phyloP scores from a whole-genome alignment of 1,140 invertebrate species.

The Eriosoma lanigerum region DNA sequence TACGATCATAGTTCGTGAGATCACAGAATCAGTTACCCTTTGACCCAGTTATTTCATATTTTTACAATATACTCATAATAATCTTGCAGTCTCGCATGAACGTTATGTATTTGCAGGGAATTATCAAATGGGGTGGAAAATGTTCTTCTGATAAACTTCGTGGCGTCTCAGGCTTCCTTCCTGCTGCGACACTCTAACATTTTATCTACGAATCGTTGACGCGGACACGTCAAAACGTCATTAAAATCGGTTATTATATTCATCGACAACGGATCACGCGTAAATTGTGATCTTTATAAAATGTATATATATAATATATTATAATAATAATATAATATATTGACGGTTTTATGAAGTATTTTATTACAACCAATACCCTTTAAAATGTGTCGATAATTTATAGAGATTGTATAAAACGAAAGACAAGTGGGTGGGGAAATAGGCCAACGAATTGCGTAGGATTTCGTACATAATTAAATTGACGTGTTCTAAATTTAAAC shows the following conservation, averaged over 20 bases:
- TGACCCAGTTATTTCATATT: conserved; percentile 14
- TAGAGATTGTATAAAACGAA: too few species aligned
- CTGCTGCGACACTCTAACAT: not conserved
- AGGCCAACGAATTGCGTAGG: not conserved
- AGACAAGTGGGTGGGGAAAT: too few species aligned
- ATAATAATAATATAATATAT: too few species aligned
- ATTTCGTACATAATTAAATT: not conserved
- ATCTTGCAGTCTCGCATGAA: not conserved
- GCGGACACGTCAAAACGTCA: not conserved
- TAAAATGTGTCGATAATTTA: too few species aligned
- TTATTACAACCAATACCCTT: too few species aligned
- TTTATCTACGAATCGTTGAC: not conserved
- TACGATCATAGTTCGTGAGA: not conserved
- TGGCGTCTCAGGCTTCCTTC: not conserved
- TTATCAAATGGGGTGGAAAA: not conserved
- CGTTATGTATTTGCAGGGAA: not conserved
- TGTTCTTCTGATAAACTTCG: not conserved
- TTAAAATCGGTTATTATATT: not conserved
- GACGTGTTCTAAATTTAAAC: not conserved
- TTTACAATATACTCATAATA: conserved; percentile 6
- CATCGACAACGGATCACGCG: too few species aligned
- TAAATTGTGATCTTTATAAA: too few species aligned
- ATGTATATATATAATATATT: too few species aligned
- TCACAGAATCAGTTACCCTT: conserved; percentile 22
- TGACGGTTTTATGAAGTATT: too few species aligned